Evolutionary conservation across 1,140 invertebrate genomes (phyloP).

Genomic region (Penaeus chinensis): DNA sequence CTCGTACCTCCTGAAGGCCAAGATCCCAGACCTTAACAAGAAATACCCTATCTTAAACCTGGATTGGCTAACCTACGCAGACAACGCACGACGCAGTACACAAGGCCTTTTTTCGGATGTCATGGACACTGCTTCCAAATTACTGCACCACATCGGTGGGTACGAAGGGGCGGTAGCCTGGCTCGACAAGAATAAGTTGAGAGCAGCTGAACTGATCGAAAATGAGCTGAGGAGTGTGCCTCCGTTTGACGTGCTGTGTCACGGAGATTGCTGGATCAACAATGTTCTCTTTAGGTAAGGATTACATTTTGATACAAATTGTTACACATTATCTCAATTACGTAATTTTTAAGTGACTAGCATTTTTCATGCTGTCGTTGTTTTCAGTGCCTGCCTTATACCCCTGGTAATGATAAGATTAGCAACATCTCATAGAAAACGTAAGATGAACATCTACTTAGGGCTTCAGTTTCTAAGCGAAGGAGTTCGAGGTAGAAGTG

Average conservation of each 20-base stretch:
- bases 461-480: too few relatives aligned
- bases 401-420: too few relatives aligned
- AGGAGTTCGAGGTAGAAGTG: too few relatives aligned
- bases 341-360: too few relatives aligned
- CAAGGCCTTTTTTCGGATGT: not conserved
- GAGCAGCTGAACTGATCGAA: not conserved
- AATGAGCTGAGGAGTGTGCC: too few relatives aligned
- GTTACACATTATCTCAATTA: too few relatives aligned
- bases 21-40: not conserved
- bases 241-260: too few relatives aligned
- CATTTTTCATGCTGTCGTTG: too few relatives aligned
- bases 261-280: not conserved
- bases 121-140: not conserved
- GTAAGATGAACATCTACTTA: too few relatives aligned
- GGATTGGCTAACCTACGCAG: not conserved
- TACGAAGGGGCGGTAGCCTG: not conserved
- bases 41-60: constrained; percentile 9
- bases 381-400: too few relatives aligned
- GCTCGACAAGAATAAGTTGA: not conserved
- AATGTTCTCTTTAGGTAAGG: not conserved
- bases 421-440: too few relatives aligned
- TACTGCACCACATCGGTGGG: not conserved
- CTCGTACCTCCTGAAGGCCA: constrained; percentile 6
- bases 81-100: not conserved
- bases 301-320: too few relatives aligned